Base-by-base conservation (phyloP, 2,888 invertebrate species). In the Rutpela maculata region DNA sequence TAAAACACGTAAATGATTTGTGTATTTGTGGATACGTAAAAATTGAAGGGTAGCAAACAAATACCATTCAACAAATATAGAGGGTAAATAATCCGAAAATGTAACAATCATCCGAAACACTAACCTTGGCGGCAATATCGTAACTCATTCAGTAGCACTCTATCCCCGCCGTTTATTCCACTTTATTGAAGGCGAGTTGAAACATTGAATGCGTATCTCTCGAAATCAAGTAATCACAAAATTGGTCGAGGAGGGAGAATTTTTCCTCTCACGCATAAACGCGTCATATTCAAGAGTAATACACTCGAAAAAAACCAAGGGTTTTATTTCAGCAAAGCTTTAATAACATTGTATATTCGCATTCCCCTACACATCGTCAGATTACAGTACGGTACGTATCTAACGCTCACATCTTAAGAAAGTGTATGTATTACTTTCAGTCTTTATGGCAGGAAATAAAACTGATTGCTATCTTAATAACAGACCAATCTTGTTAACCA, bases 391-490 rank as follows among this genome's bases (percentile, higher is more conserved):
- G 62, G 62, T 72, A 74, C 79, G 81, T 84, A 84, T 84, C 85
- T 84, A 78, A 79, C 83, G 82, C 82, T 78, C 79, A 82, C 84
- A 88, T 87, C 87, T 86, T 82, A 85, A 84, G 88, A 88, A 88
- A 88, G 87, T 88, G 87, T 88, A 88, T 88, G 87, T 86, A 89
- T 88, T 88, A 88, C 87, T 85, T 86, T 84, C 86, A 84, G 85
- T 87, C 88, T 89, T 89, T 89, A 89, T 89, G 85, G 88, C 82
- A 85, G 87, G 88, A 87, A 89, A 90, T 90, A 90, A 90, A 90
- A 89, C 87, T 88, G 89, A 89, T 89, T 89, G 89, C 89, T 88
- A 89, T 89, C 89, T 89, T 89, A 89, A 89, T 89, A 88, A 89
- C 89, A 85, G 89, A 88, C 88, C 89, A 89, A 89, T 89, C 89